Conservation (phyloP, 2,888 invertebrate genomes). For the Leucophenga montana region DNA sequence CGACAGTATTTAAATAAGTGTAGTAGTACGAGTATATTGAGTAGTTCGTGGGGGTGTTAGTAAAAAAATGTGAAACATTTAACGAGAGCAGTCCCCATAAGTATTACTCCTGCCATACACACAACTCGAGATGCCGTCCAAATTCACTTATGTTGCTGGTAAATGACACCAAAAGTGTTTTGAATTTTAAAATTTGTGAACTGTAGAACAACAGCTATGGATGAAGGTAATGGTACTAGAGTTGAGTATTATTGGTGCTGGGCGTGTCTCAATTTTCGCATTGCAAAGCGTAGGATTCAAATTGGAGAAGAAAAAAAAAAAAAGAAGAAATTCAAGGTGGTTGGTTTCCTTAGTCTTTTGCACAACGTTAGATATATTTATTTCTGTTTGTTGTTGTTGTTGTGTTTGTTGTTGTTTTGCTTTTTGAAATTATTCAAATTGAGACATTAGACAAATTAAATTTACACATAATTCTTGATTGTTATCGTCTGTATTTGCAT, state of each 20-base stretch:
- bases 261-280: slow-evolving; percentile 56
- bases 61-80: slow-evolving; percentile 52
- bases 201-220: not conserved
- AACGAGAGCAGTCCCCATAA: slow-evolving; percentile 44
- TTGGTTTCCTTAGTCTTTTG: not conserved
- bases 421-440: slow-evolving; percentile 66
- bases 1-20: slow-evolving; percentile 63
- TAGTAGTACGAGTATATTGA: not conserved
- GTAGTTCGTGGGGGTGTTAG: not conserved
- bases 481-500: slow-evolving; percentile 58
- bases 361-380: slow-evolving; percentile 31
- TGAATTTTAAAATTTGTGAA: slow-evolving; percentile 66
- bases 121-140: slow-evolving; percentile 14
- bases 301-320: not conserved
- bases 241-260: slow-evolving; percentile 40
- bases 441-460: slow-evolving; percentile 72
- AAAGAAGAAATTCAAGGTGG: too few species aligned
- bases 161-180: slow-evolving; percentile 64
- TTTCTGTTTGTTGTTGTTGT: slow-evolving; percentile 43
- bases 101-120: not conserved
- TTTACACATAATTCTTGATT: slow-evolving; percentile 70
- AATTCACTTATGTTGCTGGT: slow-evolving; percentile 58
- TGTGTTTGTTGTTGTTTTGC: slow-evolving; percentile 38
- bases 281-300: slow-evolving; percentile 32
- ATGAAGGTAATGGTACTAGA: slow-evolving; percentile 30